Evolutionary conservation across 2,113 vertebrate species (phyloP), one percentile per base, ranked within the genome.

Genomic region (Solea senegalensis): DNA sequence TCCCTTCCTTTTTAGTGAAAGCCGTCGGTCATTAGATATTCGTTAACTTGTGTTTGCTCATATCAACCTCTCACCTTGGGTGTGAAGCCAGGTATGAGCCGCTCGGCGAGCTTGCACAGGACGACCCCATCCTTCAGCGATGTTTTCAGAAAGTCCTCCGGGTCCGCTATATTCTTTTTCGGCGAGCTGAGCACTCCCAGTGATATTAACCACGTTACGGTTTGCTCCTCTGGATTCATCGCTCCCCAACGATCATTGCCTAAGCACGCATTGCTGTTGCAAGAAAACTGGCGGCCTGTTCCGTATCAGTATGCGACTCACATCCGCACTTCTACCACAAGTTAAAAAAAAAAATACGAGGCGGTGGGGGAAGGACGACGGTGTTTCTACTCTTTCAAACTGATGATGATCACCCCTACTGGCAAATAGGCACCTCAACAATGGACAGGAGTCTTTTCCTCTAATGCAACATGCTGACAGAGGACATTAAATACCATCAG

Each of bases 171-270:
- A 48, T 90, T 96, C 93, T 98, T 99, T 85, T 99, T 99, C 0
- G 98, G 98, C 26, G 97, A 99, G 87, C 97, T 94, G 63, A 99
- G 90, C 63, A 99, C 98, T 81, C 97, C 98, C 48, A 98, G 79
- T 0, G 97, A 97, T 82, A 99, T 99, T 1, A 99, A 95, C 97
- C 98, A 99, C 3, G 98, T 99, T 84, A 99, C 97, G 0, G 92
- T 92, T 79, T 94, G 96, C 80, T 99, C 98, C 90, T 98, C 96
- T 65, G 95, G 95, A 92, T 98, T 99, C 98, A 99, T 99, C 11
- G 74, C 11, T 81, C 84, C 73, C 48, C 76, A 11, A 76, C 52
- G 65, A 64, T 54, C 86, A 89, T 90, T 49, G 70, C 80, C 84
- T 84, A 73, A 56, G 39, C 64, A 61, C n/a, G 16, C 82, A 86